Evolutionary conservation across 1,140 invertebrate species (phyloP), one percentile per base, ranked within the genome.

Genomic region (Plectus sambesii): DNA sequence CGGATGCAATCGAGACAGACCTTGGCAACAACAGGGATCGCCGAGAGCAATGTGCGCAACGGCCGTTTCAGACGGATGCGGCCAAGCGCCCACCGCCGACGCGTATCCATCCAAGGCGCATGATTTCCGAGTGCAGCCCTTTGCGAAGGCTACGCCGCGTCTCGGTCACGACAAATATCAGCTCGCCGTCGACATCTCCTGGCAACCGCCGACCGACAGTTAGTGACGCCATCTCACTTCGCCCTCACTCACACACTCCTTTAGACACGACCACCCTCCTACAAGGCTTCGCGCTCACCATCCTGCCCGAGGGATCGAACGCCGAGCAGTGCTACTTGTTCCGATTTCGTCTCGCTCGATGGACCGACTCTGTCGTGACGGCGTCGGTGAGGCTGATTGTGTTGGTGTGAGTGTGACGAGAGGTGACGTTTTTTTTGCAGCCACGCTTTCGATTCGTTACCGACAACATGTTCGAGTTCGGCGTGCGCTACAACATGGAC

Each of bases 131-230:
- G 50, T 67, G 23, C 58, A 67, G 17, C 42, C 60, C 2, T 53
- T 54, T 25, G 50, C 58, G 20, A 67, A 69, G 40, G 60, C 66
- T 24, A 41, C 47, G 8, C 15, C 24, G n/a, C 41, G 45, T 23
- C 17, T 26, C 12, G 15, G 17, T n/a, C 24, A 2, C 22, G 42
- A 51, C 38, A 47, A 45, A 5, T 49, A 69, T 47, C 60, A 61
- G 42, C 49, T 67, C 4, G 42, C 55, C 20, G 66, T 67, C 22
- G 64, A 67, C 43, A 56, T 67, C 29, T 68, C 64, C 9, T 67
- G 59, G 62, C 64, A 67, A 55, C 66, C 60, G 38, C 66, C 64
- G 9, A 65, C 66, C 19, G 61, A 59, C 37, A 66, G 62, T 68
- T 47, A 37, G 60, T 45, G 43, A 9, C 9, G 9, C 9, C 8